Base-by-base conservation (phyloP, 2,113 vertebrate genomes). In the Panthera uncia region DNA sequence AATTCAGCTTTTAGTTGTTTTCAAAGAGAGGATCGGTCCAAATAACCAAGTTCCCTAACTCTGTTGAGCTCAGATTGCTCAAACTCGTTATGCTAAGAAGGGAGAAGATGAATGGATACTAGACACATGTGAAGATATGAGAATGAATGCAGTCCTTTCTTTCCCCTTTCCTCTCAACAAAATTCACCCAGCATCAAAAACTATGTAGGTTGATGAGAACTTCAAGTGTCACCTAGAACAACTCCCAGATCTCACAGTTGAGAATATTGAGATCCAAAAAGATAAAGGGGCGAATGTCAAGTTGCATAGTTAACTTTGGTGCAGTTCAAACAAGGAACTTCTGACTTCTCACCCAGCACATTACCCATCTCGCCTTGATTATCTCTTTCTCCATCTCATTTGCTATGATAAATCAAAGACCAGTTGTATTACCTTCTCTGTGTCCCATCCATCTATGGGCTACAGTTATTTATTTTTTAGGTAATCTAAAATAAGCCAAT, bases 111-210 rank as follows among this genome's bases (percentile, higher is more conserved):
- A 76, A 12, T 65, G 63, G 61, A 48, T 90, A 21, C 18, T 41
- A 71, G 18, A 19, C 13, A 3, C 8, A 19, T 25, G 48, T n/a
- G 63, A 88, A 0, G 21, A 57, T 31, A n/a, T 61, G 55, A 71
- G 41, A 76, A 76, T 31, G 38, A 86, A 25, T 90, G 29, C 23
- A 21, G 1, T 73, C 13, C 29, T 89, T 79, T 71, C 79, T 78
- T 38, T 68, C n/a, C 65, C 14, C 13, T 83, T 84, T 68, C n/a
- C 69, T 69, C 11, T 19, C 45, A 74, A n/a, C 69, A 36, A 61
- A 88, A 88, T 91, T 76, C 83, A 78, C 68, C 61, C 41, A 45
- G 48, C 61, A 96, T 61, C 38, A 61, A 66, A 78, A 94, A 92
- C 69, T 25, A 19, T 68, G 2, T 63, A 71, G 88, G 25, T 65